These are phyloP conservation scores for Alces alces DNA, from an alignment of 2,113 vertebrate species.

Conservation along the genomic window DNA sequence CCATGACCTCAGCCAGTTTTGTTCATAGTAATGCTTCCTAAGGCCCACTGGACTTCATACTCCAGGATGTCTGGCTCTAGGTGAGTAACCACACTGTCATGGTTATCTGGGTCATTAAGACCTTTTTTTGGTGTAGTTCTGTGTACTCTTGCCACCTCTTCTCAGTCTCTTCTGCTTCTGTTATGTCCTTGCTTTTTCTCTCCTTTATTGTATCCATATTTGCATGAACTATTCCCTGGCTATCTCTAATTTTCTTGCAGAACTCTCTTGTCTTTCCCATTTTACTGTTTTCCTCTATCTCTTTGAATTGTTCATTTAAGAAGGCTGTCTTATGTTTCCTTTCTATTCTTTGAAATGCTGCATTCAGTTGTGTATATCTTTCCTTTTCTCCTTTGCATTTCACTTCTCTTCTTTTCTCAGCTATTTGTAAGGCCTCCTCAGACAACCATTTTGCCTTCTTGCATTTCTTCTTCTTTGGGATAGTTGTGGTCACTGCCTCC, in stretches of 20 bases:
- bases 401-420: not conserved
- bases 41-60: not conserved
- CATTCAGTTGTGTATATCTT: not conserved
- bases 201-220: not conserved
- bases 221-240: not conserved
- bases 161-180: not conserved
- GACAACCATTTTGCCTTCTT: not conserved
- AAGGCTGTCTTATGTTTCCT: not conserved
- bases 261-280: not conserved
- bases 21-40: not conserved
- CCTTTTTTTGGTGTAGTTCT: not conserved
- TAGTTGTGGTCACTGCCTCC: not conserved
- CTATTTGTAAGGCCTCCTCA: not conserved
- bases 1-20: not conserved
- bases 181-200: not conserved
- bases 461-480: not conserved
- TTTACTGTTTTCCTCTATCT: not conserved
- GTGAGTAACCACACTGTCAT: not conserved
- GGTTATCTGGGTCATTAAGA: not conserved
- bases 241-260: not conserved
- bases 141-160: not conserved
- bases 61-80: not conserved
- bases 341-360: not conserved
- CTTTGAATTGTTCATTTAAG: not conserved
- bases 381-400: not conserved